These are phyloP conservation scores for Epinotia nisella DNA, from an alignment of 2,888 invertebrate genomes.

Conservation along the genomic window DNA sequence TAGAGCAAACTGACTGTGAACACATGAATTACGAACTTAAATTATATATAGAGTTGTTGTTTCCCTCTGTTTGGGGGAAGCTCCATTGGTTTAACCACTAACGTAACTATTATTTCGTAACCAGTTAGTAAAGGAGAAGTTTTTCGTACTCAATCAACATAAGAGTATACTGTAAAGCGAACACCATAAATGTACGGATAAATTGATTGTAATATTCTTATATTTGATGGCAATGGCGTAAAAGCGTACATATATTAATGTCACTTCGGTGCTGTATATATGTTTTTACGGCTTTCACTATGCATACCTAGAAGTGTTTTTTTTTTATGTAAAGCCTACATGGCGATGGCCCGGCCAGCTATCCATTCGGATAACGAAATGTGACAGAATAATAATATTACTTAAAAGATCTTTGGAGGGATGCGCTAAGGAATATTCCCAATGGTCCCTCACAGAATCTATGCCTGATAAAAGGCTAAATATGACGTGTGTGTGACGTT, in stretches of 20 bases:
- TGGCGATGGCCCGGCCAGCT: background rate
- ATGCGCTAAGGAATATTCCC: slow-evolving; percentile 6
- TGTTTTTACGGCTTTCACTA: background rate
- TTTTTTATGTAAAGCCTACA: background rate
- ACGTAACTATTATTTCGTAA: too few species aligned
- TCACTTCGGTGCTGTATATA: background rate
- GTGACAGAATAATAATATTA: background rate
- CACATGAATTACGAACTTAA: too few species aligned
- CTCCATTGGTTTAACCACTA: too few species aligned
- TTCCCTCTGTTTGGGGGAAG: too few species aligned
- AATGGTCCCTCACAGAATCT: background rate
- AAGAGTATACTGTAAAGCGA: too few species aligned
- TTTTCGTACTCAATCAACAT: too few species aligned
- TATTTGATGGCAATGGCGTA: background rate
- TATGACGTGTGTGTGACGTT: too few species aligned
- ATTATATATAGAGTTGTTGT: too few species aligned
- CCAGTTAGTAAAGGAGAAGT: too few species aligned
- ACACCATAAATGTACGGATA: background rate
- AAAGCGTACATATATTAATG: background rate
- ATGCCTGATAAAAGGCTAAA: too few species aligned
- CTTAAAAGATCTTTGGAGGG: background rate
- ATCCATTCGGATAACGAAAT: background rate
- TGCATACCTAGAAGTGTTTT: background rate
- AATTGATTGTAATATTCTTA: background rate
- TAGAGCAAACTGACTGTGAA: too few species aligned